phyloP scores from a whole-genome alignment of 2,797 vertebrate genomes.

The Labroides dimidiatus region DNA sequence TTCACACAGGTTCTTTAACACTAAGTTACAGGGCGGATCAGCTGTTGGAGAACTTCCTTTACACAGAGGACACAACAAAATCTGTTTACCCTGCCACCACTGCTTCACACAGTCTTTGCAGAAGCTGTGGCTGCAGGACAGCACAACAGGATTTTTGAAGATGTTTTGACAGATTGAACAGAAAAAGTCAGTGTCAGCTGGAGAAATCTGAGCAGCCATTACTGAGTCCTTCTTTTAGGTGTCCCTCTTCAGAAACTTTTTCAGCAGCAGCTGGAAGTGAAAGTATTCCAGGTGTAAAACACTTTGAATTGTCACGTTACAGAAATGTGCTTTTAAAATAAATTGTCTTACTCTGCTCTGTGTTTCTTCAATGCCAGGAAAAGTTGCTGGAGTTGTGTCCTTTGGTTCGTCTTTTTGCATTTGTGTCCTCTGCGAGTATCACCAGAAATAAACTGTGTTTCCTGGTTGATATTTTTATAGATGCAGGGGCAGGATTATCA shows the following conservation, averaged over 20 bases:
- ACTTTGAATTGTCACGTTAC: too few relatives aligned
- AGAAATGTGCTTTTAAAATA: too few relatives aligned
- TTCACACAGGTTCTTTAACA: constrained; percentile 38
- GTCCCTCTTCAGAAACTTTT: too few relatives aligned
- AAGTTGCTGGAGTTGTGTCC: not conserved
- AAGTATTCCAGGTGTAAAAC: too few relatives aligned
- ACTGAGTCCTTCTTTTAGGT: too few relatives aligned
- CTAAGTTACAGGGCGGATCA: constrained; percentile 31
- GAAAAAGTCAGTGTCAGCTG: not conserved
- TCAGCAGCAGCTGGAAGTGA: not conserved
- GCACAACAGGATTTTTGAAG: constrained; percentile 34
- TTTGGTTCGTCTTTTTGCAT: too few relatives aligned
- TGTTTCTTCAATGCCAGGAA: not conserved
- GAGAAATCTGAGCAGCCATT: constrained; percentile 2
- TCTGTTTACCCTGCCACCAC: constrained; percentile 25
- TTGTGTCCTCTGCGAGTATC: not conserved
- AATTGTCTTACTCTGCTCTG: too few relatives aligned
- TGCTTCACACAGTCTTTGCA: constrained; percentile 34
- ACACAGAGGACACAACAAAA: constrained; percentile 32
- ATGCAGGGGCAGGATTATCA: too few relatives aligned
- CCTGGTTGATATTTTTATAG: not conserved
- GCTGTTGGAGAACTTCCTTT: constrained; percentile 13
- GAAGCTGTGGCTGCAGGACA: constrained; percentile 48
- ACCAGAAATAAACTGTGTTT: not conserved
- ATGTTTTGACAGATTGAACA: constrained; percentile 28